phyloP scores from a whole-genome alignment of 2,113 vertebrate genomes.

The Heterocephalus glaber region DNA sequence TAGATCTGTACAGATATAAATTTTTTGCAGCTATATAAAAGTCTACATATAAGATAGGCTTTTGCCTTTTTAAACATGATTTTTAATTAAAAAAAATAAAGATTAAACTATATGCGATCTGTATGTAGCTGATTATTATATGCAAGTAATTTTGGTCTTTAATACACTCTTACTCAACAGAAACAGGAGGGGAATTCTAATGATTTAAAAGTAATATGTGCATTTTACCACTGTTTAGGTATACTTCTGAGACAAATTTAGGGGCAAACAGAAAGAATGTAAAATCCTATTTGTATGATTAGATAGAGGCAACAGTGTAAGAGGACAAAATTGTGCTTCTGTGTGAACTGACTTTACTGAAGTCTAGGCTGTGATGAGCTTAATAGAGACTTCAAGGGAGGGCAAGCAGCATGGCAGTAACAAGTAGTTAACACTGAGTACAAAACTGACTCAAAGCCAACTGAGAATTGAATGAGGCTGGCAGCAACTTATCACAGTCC shows the following conservation, averaged over 20 bases:
- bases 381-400: conserved; percentile 72
- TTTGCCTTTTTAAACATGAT: conserved; percentile 80
- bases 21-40: conserved; percentile 85
- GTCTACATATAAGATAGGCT: conserved; percentile 83
- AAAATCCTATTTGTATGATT: conserved; percentile 76
- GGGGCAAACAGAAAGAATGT: conserved; percentile 70
- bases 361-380: conserved; percentile 78
- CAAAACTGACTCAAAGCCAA: conserved; percentile 69
- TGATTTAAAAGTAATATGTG: conserved; percentile 70
- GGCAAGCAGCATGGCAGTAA: conserved; percentile 79
- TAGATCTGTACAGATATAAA: conserved; percentile 82
- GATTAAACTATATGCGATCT: conserved; percentile 82
- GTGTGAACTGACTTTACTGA: conserved; percentile 79
- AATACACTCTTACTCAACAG: conserved; percentile 70
- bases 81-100: conserved; percentile 86
- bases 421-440: conserved; percentile 78
- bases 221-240: conserved; percentile 68
- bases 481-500: conserved; percentile 75
- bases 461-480: conserved; percentile 76
- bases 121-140: conserved; percentile 80
- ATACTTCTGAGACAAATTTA: conserved; percentile 71
- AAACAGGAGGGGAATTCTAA: conserved; percentile 54
- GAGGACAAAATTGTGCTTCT: conserved; percentile 86
- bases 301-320: conserved; percentile 80
- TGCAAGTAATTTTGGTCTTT: conserved; percentile 76